These are phyloP conservation scores for Peucedramus taeniatus DNA, from an alignment of 2,113 vertebrate genomes.

Conservation along the genomic window DNA sequence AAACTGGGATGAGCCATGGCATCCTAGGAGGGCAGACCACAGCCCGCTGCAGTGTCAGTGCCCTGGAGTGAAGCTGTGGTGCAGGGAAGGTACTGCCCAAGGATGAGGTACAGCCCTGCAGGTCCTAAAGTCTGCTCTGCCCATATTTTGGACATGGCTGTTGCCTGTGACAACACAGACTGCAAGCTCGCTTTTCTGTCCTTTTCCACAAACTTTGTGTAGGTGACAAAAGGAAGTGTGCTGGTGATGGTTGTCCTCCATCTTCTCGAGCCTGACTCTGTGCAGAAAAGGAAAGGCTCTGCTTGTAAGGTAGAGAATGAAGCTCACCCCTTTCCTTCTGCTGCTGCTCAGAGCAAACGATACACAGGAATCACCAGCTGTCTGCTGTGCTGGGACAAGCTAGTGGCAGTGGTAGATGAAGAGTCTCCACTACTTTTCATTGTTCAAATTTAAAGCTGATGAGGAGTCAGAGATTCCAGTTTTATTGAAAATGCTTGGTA, in stretches of 20 bases:
- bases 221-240: background rate
- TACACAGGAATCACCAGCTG: background rate
- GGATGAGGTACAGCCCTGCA: background rate
- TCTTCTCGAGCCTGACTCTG: background rate
- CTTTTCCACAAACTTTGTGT: background rate
- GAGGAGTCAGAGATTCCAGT: slow-evolving; percentile 23
- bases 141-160: background rate
- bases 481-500: slow-evolving; percentile 49
- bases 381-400: background rate
- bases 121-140: background rate
- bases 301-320: background rate
- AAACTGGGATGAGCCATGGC: background rate
- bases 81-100: background rate
- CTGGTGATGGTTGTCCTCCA: background rate
- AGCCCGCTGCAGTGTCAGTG: background rate
- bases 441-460: background rate
- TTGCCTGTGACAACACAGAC: background rate
- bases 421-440: background rate
- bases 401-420: background rate
- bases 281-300: background rate
- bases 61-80: rapidly evolving
- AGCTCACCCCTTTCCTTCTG: background rate
- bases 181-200: background rate
- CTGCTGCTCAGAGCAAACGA: background rate
- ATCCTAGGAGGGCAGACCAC: background rate